Percentiles rank a stretch among this genome's conserved stretches.
These are phyloP conservation scores for Erpobdella octoculata DNA, from an alignment of 2,888 invertebrate genomes.

Conservation along the genomic window DNA sequence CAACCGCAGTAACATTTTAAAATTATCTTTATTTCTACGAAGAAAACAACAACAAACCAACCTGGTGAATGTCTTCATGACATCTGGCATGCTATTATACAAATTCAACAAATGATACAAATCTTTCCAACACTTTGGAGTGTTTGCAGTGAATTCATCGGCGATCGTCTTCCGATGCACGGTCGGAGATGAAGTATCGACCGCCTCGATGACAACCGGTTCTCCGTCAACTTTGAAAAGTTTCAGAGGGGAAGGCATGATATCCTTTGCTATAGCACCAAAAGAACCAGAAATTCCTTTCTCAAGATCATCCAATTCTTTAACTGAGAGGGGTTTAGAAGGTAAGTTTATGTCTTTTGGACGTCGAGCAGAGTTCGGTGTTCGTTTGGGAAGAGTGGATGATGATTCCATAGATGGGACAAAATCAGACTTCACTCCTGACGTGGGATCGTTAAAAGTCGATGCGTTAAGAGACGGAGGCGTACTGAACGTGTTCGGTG, in stretches of 20 bases:
- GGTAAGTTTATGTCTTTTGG: neutral
- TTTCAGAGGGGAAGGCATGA: constrained; percentile 43
- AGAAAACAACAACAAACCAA: neutral
- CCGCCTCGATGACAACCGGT: constrained; percentile 39
- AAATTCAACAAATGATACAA: constrained; percentile 82
- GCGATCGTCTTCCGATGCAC: constrained; percentile 48
- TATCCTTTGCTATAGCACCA: neutral
- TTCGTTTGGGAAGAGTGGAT: neutral
- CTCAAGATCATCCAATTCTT: neutral
- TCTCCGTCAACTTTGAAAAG: constrained; percentile 46
- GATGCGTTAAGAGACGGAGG: constrained; percentile 14
- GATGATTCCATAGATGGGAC: neutral
- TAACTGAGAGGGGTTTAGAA: neutral
- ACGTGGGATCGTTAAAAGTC: neutral
- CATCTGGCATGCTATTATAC: constrained; percentile 85
- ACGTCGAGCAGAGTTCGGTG: neutral
- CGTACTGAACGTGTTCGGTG: neutral
- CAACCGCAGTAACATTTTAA: neutral
- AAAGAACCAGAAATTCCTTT: neutral
- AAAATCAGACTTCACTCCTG: neutral
- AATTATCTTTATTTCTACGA: neutral
- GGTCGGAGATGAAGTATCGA: constrained; percentile 47
- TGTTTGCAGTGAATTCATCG: constrained; percentile 52
- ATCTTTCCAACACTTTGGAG: constrained; percentile 85
- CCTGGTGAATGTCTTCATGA: constrained; percentile 64